These are phyloP conservation scores for Campylomormyrus tamandua DNA, from an alignment of 2,113 vertebrate species.

Conservation along the genomic window DNA sequence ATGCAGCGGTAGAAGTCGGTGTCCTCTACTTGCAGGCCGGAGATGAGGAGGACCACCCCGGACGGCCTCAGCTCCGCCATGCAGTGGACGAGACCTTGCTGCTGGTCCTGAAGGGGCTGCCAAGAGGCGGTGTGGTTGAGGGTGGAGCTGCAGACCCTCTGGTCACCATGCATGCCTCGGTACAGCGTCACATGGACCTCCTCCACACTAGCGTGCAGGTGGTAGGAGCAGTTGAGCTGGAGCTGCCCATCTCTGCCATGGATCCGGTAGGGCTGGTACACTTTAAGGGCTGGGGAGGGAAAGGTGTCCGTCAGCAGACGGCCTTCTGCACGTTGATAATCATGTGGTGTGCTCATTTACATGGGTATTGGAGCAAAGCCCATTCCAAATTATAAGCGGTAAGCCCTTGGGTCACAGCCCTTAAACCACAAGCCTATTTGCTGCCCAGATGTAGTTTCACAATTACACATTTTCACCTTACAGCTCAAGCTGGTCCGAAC, in stretches of 20 bases:
- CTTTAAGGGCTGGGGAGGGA: slow-evolving; percentile 34
- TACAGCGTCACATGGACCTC: slow-evolving; percentile 44
- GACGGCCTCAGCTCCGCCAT: slow-evolving; percentile 25
- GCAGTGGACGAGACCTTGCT: slow-evolving; percentile 33
- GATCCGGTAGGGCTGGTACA: slow-evolving; percentile 48
- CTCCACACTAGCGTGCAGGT: background rate
- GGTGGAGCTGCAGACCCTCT: slow-evolving; percentile 35
- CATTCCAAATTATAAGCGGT: background rate
- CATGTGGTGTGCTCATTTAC: too few relatives aligned
- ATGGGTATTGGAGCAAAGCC: background rate
- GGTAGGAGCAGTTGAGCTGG: slow-evolving; percentile 36
- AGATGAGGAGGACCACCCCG: slow-evolving; percentile 43
- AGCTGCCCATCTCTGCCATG: slow-evolving; percentile 33
- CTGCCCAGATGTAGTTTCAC: background rate
- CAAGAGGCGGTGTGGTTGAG: slow-evolving; percentile 25
- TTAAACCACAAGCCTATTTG: background rate
- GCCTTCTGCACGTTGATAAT: background rate
- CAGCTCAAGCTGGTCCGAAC: background rate
- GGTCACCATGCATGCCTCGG: slow-evolving; percentile 35
- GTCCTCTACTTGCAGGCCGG: slow-evolving; percentile 42
- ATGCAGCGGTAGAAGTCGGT: slow-evolving; percentile 55
- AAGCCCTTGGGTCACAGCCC: background rate
- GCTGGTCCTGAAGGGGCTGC: background rate
- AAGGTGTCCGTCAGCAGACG: background rate
- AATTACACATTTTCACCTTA: background rate